A percentile compares a stretch with the other conserved stretches of the same genome.
phyloP scores from a whole-genome alignment of 30 jellyfish, hydroid and myxozoan genomes.

The Aurelia coerulea region DNA sequence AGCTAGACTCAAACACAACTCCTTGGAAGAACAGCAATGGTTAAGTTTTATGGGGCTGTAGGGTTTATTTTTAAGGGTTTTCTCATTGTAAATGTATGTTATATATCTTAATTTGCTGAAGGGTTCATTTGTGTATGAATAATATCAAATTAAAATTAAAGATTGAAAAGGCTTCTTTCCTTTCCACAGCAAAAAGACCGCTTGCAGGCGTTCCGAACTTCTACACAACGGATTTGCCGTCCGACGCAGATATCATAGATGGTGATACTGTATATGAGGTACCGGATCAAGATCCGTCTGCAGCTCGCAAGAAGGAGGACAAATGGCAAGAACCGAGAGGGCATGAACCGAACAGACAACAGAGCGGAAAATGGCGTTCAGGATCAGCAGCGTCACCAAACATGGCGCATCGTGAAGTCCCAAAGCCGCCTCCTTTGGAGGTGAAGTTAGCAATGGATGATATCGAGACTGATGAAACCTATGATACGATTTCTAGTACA shows the following conservation, averaged over 20 bases:
- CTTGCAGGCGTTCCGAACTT: slow-evolving; percentile 3
- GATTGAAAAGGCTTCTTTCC: no score
- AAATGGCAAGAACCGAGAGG: background rate
- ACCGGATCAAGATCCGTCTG: slow-evolving; percentile 31
- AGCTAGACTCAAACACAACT: no score
- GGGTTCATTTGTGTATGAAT: no score
- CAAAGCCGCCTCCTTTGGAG: slow-evolving; percentile 29
- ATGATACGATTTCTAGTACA: slow-evolving; percentile 32
- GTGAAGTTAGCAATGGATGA: background rate
- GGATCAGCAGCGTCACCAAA: slow-evolving; percentile 15
- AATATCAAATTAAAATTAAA: no score
- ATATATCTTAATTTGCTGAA: no score
- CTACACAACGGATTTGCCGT: background rate
- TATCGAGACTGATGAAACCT: background rate
- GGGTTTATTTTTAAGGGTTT: no score
- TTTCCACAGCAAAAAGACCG: slow-evolving; percentile 10
- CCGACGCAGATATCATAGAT: background rate
- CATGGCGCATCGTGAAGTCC: slow-evolving; percentile 26
- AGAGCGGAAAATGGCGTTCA: slow-evolving; percentile 6
- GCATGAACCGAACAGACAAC: background rate
- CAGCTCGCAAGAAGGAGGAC: background rate
- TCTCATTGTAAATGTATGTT: no score
- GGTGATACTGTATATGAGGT: slow-evolving; percentile 29
- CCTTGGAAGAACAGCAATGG: no score
- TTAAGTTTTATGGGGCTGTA: no score